Evolutionary conservation across 2,888 invertebrate genomes (phyloP).

Genomic region (Agrotis ipsilon): DNA sequence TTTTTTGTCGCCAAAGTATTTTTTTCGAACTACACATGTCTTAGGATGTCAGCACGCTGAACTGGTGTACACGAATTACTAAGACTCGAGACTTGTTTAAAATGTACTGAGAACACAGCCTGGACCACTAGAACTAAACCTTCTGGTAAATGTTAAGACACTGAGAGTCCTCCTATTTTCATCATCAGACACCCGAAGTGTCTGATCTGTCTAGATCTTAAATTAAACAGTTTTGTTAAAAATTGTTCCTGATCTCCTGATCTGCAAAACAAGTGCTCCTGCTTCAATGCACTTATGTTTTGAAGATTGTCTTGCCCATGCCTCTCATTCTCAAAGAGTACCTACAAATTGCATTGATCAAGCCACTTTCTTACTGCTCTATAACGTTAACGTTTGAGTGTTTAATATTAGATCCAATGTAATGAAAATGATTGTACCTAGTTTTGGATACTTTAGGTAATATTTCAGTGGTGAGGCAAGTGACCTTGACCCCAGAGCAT

Average conservation of each 20-base stretch:
- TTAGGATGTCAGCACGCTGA: neutral
- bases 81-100: neutral
- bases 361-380: neutral
- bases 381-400: neutral
- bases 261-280: constrained; percentile 9
- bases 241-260: no score
- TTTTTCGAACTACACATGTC: neutral
- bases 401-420: neutral
- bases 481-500: constrained; percentile 91
- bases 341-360: constrained; percentile 3
- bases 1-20: neutral
- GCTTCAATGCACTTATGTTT: constrained; percentile 6
- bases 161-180: neutral
- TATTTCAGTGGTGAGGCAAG: constrained; percentile 68
- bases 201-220: neutral
- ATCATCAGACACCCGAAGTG: constrained; percentile 2
- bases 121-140: neutral
- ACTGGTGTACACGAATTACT: neutral
- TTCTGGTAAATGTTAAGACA: neutral
- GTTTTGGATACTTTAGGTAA: constrained; percentile 51
- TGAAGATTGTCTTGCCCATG: neutral
- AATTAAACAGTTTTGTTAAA: neutral
- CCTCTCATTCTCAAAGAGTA: neutral
- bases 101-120: neutral
- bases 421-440: constrained; percentile 23